Evolutionary conservation across 2,888 invertebrate genomes (phyloP), one percentile per base, ranked within the genome.

Genomic region (Chesias legatella): DNA sequence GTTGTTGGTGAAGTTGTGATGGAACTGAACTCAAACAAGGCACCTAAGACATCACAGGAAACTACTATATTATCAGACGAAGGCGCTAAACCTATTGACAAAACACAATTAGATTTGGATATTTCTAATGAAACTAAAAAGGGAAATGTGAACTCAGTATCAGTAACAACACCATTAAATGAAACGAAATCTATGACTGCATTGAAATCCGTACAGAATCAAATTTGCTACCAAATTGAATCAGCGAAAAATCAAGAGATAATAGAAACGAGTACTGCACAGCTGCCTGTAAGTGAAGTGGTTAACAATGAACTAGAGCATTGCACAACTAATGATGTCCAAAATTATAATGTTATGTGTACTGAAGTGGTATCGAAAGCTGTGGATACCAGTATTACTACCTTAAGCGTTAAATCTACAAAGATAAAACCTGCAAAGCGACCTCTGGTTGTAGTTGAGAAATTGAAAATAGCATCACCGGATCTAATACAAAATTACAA

Each of bases 1-100:
- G 6, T 6, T 30, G 30, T 21, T 17, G 20, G 5, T 22, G 37
- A 31, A 10, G 2, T 5, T 22, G n/a, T 22, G 2, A 5, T n/a
- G 22, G 7, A 7, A 21, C 13, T 35, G n/a, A n/a, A n/a, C n/a
- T n/a, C n/a, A 10, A 29, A 35, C 6, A 35, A 23, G 1, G 35
- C 39, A 29, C 31, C 32, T 32, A 32, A 21, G 10, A 35, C 34
- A 32, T 32, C 44, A 17, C 38, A 38, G n/a, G 44, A 39, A 39
- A 44, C 39, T 7, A 31, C 28, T 25, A 21, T 10, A 3, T 28
- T 1, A 10, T 5, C 7, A 28, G 44, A 31, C 3, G 44, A 39
- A 31, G 27, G 31, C 5, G 32, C 44, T 5, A 35, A 13, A 25
- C n/a, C n/a, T n/a, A n/a, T n/a, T n/a, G n/a, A n/a, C n/a, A n/a